Base-by-base conservation (phyloP, 2,797 vertebrate genomes). In the Mormyrops boulengeri region DNA sequence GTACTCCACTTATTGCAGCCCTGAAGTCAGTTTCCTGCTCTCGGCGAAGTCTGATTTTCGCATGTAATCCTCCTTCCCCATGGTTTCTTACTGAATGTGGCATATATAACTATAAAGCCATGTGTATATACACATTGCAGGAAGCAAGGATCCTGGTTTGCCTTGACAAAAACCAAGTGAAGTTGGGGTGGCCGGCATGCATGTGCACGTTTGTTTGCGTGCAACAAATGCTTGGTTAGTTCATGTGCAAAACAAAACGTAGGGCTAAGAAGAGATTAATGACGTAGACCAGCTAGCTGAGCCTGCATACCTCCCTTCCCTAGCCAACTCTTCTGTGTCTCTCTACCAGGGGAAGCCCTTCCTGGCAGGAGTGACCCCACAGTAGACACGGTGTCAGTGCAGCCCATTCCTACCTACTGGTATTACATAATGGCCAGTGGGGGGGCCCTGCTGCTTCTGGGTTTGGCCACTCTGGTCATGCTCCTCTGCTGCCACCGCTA, bases 371-470 rank as follows among this genome's bases (percentile, higher is more conserved):
- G 97, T 95, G 96, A 98, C 95, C 98, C 98, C 97, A 99, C 98
- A 95, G 97, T 98, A 97, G 97, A 97, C 96, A 95, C 96, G 94
- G 98, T 99, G 96, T 97, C 97, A 95, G 96, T 97, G 96, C 97
- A 97, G 96, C 97, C 97, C 92, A 96, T 99, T 94, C 97, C 98
- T 93, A 95, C 96, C 97, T 98, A 97, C 97, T 99, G 98, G 98
- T 99, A 98, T 98, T 99, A 99, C 97, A 96, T 98, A 95, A 97
- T 99, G 97, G 98, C 97, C 91, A 97, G 98, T 95, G 98, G 97
- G 91, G 98, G 97, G 90, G 97, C 97, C 93, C 95, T 98, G 95
- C 95, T 99, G 96, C 97, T 99, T 94, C 96, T 99, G 96, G 96
- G 97, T 93, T 97, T 96, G 93, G 95, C 97, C 93, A 96, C 94